Evolutionary conservation across 2,113 vertebrate species (phyloP), one percentile per base, ranked within the genome.

Genomic region (Chionis minor): DNA sequence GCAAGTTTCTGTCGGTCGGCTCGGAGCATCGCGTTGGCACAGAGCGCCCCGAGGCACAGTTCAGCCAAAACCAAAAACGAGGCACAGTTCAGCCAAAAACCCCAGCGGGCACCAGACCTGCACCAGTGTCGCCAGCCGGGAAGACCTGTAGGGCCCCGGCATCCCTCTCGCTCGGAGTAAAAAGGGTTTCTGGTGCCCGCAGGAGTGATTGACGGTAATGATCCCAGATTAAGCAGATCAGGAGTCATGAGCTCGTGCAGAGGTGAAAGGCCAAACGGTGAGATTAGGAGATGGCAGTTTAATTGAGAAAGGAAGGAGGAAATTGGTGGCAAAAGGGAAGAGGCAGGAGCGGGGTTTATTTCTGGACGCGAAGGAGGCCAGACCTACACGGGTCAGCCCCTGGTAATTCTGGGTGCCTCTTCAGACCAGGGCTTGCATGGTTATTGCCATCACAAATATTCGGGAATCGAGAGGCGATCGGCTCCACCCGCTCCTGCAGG

Each of bases 171-270:
- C 38, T 38, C 38, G 38, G 38, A 38, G 40, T n/a, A 55, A 33
- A 84, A 74, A 70, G 28, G 7, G 51, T 56, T 93, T 89, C 9
- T 8, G 13, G 88, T 87, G 88, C 73, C 83, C 92, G 21, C 56
- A 85, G 38, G 49, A 78, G 12, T 80, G 81, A 91, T 86, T 92
- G 91, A 94, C 54, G 59, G 77, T 79, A 96, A 94, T 90, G 91
- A 95, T 89, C 91, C 78, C 38, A 92, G 91, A 94, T 94, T 95
- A 95, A 94, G 88, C 86, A 94, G 77, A 94, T 94, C 88, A 77
- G 73, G 84, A 94, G 56, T 82, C 81, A 26, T 81, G 89, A 97
- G 86, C 32, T 78, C 84, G 70, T 15, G 9, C 15, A 13, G 79
- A 92, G 86, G 89, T 95, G 77, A 94, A 92, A 97, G 95, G 85